Evolutionary conservation across 2,797 vertebrate genomes (phyloP).

Genomic region (Lagocephalus sceleratus): DNA sequence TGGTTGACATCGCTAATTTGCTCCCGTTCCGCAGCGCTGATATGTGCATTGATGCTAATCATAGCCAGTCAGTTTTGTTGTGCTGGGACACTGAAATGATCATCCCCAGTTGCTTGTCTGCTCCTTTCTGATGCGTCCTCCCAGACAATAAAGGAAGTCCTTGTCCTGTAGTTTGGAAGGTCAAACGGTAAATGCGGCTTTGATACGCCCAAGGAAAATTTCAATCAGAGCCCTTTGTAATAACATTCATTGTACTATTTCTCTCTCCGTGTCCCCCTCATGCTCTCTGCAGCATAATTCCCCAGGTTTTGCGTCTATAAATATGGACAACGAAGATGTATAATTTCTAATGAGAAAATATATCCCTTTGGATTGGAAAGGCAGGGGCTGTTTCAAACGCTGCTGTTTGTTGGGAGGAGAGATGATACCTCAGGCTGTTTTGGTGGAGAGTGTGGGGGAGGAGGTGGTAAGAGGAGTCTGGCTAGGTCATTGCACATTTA

Average conservation of each 20-base stretch:
- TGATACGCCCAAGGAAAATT: conserved; percentile 76
- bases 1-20: conserved; percentile 20
- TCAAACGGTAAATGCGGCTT: conserved; percentile 76
- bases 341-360: conserved; percentile 80
- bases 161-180: conserved; percentile 76
- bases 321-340: conserved; percentile 76
- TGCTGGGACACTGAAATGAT: conserved; percentile 35
- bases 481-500: conserved; percentile 80
- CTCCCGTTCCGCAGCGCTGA: conserved; percentile 12
- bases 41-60: conserved; percentile 32
- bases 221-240: conserved; percentile 75
- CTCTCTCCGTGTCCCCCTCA: conserved; percentile 29
- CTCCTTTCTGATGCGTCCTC: conserved; percentile 39
- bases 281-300: conserved; percentile 69
- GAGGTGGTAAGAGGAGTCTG: conserved; percentile 57
- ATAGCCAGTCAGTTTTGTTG: conserved; percentile 26
- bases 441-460: conserved; percentile 36
- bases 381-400: conserved; percentile 60
- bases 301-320: conserved; percentile 80
- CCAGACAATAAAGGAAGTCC: conserved; percentile 71
- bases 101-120: conserved; percentile 29
- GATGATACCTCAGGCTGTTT: conserved; percentile 78
- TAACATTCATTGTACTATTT: conserved; percentile 77
- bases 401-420: conserved; percentile 80
- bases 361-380: conserved; percentile 80